Base-by-base conservation (phyloP, 2,113 vertebrate genomes). In the Coptodon rendalli region DNA sequence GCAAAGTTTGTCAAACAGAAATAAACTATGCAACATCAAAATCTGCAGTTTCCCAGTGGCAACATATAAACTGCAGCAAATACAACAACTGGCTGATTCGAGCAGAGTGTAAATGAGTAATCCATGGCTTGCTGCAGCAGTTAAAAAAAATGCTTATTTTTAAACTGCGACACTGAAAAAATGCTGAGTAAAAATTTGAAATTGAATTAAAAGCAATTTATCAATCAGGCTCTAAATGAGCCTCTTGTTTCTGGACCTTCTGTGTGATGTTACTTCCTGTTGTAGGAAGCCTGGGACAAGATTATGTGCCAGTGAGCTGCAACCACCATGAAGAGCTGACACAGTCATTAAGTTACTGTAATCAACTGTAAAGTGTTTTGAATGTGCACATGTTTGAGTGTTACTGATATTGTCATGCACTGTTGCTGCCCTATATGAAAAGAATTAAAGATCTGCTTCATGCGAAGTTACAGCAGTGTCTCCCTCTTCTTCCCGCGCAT, bases 131-230 rank as follows among this genome's bases (percentile, higher is more conserved):
- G 61, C 61, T 38, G 31, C 61, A 12, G 10, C 31, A 38, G 17
- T 66, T 34, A 0, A 63, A 66, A 34, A 38, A 57, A 12, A n/a
- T n/a, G 31, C 0, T 0, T 36, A 36, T 36, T 38, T 36, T 38
- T 66, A n/a, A n/a, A 66, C 59, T 19, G 59, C 9, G 2, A 63
- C 61, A 38, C 6, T 66, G 31, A 66, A 66, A 66, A 66, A 66
- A 66, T 66, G 31, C 31, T 38, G 10, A 66, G 11, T 66, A 66
- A 38, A 66, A n/a, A n/a, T 66, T 38, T 0, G 0, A n/a, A 66
- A 66, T 38, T n/a, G 6, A 66, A 36, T 38, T 66, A 66, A 38
- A 36, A 66, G 29, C 6, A 12, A 36, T 66, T 36, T 66, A 66
- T 66, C 31, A 66, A 19, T 24, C 31, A 66, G 61, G 31, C 2